Evolutionary conservation across 1,140 invertebrate genomes (phyloP).

Genomic region (Drosophila orena): DNA sequence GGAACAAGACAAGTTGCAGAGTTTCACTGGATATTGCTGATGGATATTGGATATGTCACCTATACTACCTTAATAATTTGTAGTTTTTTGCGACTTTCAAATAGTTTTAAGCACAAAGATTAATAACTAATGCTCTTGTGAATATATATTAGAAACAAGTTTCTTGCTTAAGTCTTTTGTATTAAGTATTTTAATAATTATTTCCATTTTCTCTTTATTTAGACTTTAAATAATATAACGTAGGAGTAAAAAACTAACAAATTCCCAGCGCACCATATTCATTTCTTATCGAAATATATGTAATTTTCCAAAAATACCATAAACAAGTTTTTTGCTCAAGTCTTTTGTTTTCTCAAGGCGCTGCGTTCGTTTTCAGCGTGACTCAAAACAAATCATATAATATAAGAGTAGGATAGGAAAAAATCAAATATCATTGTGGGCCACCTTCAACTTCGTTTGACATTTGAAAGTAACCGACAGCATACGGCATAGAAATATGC

Average conservation of each 20-base stretch:
- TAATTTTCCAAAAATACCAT: constrained; percentile 13
- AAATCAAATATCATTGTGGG: constrained; percentile 66
- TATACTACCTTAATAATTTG: too few species aligned
- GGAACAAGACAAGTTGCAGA: neutral
- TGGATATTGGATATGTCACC: too few species aligned
- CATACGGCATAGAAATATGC: constrained; percentile 69
- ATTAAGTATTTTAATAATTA: constrained; percentile 24
- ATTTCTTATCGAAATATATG: too few species aligned
- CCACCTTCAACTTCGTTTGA: constrained; percentile 81
- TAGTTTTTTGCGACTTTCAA: too few species aligned
- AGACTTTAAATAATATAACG: too few species aligned
- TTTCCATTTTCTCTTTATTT: too few species aligned
- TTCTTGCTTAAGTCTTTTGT: constrained; percentile 70
- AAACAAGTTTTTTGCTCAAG: constrained; percentile 68
- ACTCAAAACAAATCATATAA: constrained; percentile 77
- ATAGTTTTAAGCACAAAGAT: too few species aligned
- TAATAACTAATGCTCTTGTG: too few species aligned
- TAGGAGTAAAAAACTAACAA: too few species aligned
- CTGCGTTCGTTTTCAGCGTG: constrained; percentile 57
- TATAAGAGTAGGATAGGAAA: constrained; percentile 21
- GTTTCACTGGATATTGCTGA: neutral
- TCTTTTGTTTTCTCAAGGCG: constrained; percentile 67
- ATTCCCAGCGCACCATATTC: too few species aligned
- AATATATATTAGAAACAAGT: constrained; percentile 41
- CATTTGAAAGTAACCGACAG: constrained; percentile 74